These are phyloP conservation scores for Gastrophysa polygoni DNA, from an alignment of 2,888 invertebrate species.

Conservation along the genomic window DNA sequence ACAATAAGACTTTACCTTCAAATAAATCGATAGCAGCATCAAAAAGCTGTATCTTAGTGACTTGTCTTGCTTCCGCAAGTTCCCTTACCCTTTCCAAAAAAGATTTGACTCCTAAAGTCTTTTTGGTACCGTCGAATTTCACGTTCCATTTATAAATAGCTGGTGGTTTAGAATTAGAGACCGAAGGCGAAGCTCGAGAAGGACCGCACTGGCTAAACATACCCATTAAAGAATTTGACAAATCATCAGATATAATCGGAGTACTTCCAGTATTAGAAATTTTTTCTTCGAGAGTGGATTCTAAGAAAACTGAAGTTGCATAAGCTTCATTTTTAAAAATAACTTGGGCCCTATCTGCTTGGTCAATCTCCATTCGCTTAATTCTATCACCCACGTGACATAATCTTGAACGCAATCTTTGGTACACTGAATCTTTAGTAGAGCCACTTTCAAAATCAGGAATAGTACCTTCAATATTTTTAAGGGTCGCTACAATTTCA, in stretches of 20 bases:
- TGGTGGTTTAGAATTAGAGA: background rate
- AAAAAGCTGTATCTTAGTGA: constrained; percentile 10
- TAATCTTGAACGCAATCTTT: constrained; percentile 7
- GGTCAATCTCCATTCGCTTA: constrained; percentile 6
- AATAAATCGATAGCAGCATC: constrained; percentile 19
- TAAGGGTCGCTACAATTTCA: background rate
- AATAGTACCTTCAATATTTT: background rate
- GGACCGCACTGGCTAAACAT: background rate
- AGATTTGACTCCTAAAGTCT: constrained; percentile 13
- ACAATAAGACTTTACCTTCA: constrained; percentile 11
- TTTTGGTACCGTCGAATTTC: constrained; percentile 17
- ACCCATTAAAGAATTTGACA: background rate
- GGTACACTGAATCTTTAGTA: constrained; percentile 1
- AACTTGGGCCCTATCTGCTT: background rate
- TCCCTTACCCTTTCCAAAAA: constrained; percentile 23
- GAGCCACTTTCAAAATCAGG: constrained; percentile 6
- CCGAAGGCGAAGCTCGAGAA: background rate
- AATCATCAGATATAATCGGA: background rate
- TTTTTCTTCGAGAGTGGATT: constrained; percentile 3
- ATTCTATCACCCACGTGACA: constrained; percentile 1
- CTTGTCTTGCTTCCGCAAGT: constrained; percentile 18
- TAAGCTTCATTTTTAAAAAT: constrained; percentile 12
- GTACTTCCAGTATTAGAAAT: background rate
- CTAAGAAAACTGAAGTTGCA: constrained; percentile 4
- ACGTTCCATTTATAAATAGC: constrained; percentile 11